These are phyloP conservation scores for Hippocampus kuda DNA, from an alignment of 2,797 vertebrate genomes.

Conservation along the genomic window DNA sequence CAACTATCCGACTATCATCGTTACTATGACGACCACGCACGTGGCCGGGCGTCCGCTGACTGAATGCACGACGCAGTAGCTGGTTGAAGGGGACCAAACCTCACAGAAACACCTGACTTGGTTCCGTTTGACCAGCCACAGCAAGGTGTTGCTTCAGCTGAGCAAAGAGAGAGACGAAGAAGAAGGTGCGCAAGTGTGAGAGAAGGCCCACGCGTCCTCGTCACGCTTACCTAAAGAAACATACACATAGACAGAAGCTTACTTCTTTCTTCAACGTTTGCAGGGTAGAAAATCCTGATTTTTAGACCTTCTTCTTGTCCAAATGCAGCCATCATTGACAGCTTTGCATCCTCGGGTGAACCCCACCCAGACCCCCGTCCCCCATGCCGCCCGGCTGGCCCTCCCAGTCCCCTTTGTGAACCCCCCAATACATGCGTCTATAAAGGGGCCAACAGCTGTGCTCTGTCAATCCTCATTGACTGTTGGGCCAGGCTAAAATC, in stretches of 20 bases:
- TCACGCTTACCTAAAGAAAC: constrained; percentile 56
- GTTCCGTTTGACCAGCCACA: constrained; percentile 99
- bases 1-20: constrained; percentile 15
- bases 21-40: constrained; percentile 31
- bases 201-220: constrained; percentile 21
- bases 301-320: constrained; percentile 31
- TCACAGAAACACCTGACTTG: constrained; percentile 97
- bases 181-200: background rate
- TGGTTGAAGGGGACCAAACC: constrained; percentile 99
- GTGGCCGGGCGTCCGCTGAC: constrained; percentile 52
- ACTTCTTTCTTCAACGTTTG: background rate
- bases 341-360: constrained; percentile 9
- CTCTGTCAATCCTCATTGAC: constrained; percentile 66
- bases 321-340: constrained; percentile 46
- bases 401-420: constrained; percentile 31
- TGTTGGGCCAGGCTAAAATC: constrained; percentile 44
- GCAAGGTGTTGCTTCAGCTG: constrained; percentile 77
- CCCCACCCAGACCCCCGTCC: constrained; percentile 11
- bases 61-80: constrained; percentile 86
- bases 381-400: too few species aligned
- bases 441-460: constrained; percentile 67
- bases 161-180: constrained; percentile 16
- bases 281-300: constrained; percentile 31
- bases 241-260: constrained; percentile 25
- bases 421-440: constrained; percentile 47